A percentile compares a stretch with the other conserved stretches of the same genome.
These are phyloP conservation scores for Torymus texanus DNA, from an alignment of 2,888 invertebrate species.

Conservation along the genomic window DNA sequence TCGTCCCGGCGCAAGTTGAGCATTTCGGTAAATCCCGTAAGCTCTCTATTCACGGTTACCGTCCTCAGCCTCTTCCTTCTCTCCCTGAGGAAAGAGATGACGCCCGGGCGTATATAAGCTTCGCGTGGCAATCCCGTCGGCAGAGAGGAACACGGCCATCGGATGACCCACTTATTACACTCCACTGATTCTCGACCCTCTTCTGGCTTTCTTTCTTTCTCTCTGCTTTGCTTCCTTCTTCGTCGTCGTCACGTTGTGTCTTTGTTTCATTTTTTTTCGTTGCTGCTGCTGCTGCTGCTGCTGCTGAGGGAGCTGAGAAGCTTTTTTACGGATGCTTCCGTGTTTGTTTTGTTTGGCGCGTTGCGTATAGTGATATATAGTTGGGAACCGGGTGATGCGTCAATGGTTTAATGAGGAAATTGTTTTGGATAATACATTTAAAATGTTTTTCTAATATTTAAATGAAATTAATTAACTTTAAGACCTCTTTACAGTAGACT, in stretches of 20 bases:
- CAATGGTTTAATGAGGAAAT: too few relatives aligned
- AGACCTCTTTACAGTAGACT: too few relatives aligned
- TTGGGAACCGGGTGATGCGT: too few relatives aligned
- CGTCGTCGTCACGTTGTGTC: too few relatives aligned
- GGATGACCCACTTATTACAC: constrained; percentile 59
- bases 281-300: too few relatives aligned
- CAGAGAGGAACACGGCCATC: constrained; percentile 47
- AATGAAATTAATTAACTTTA: too few relatives aligned
- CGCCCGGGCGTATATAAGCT: constrained; percentile 23
- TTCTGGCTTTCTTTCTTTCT: too few relatives aligned
- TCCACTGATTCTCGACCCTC: constrained; percentile 53
- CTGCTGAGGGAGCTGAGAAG: neutral
- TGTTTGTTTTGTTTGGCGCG: too few relatives aligned
- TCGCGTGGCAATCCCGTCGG: constrained; percentile 5
- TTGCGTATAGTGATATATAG: too few relatives aligned
- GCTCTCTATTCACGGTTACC: constrained; percentile 56
- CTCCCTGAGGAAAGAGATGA: neutral
- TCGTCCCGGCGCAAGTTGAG: constrained; percentile 42
- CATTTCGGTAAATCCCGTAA: constrained; percentile 58
- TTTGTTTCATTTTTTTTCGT: neutral
- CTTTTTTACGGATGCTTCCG: too few relatives aligned
- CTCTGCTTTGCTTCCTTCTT: neutral
- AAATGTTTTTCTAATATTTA: too few relatives aligned
- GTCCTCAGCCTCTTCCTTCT: neutral
- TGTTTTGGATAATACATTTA: too few relatives aligned